These are phyloP conservation scores for Stomorhina lunata DNA, from an alignment of 2,888 invertebrate genomes.

Conservation along the genomic window DNA sequence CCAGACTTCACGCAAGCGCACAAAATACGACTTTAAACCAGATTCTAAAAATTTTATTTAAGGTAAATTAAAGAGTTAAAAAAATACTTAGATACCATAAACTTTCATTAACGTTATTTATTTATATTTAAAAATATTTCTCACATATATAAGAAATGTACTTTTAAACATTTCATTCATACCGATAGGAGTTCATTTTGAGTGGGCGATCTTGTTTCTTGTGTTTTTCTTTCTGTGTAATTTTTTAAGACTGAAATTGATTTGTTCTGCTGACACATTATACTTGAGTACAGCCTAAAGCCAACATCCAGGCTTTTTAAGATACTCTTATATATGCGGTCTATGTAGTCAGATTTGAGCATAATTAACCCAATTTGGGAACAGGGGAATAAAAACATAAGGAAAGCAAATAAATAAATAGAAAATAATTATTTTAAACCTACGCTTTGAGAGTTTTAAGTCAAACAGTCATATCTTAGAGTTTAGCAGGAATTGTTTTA, in stretches of 20 bases:
- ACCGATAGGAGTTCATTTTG: not conserved
- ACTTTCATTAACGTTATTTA: conserved; percentile 16
- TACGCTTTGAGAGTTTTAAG: not conserved
- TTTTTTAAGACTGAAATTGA: not conserved
- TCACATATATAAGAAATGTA: conserved; percentile 12
- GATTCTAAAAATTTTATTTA: conserved; percentile 9
- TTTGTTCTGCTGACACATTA: conserved; percentile 59
- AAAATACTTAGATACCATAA: not conserved
- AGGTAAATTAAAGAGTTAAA: not conserved
- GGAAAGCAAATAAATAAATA: not conserved
- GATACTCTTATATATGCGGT: not conserved
- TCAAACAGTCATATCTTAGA: not conserved
- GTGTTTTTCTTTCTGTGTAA: not conserved
- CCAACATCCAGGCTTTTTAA: not conserved
- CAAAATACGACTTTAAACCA: conserved; percentile 11
- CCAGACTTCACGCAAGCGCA: conserved; percentile 22
- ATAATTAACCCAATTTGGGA: not conserved
- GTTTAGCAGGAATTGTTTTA: not conserved
- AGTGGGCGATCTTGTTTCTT: conserved; percentile 63
- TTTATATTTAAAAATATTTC: not conserved
- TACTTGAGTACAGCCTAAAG: conserved; percentile 39
- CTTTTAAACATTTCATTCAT: conserved; percentile 27
- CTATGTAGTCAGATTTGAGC: not conserved
- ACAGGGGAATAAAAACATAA: not conserved
- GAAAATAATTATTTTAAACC: conserved; percentile 1